These are phyloP conservation scores for Marmota monax DNA, from an alignment of 2,113 vertebrate species.

Conservation along the genomic window DNA sequence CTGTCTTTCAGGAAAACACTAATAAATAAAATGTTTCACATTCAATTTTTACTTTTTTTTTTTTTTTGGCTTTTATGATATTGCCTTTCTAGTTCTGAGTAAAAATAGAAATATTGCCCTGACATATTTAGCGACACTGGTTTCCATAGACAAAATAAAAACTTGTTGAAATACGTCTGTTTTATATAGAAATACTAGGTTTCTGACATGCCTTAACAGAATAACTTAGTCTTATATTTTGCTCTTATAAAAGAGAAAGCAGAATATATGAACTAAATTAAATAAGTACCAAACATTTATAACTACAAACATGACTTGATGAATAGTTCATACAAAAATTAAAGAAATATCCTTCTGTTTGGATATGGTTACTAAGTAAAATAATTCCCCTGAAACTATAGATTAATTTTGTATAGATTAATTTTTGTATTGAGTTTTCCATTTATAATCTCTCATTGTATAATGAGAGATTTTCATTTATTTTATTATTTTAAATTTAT, in stretches of 20 bases:
- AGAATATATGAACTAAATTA: neutral
- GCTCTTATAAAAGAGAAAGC: neutral
- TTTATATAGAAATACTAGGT: neutral
- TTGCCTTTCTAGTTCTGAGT: neutral
- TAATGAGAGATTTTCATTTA: neutral
- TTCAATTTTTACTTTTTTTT: neutral
- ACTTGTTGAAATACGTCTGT: neutral
- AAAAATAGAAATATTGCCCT: neutral
- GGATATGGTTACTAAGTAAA: neutral
- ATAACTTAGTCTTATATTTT: neutral
- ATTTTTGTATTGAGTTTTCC: neutral
- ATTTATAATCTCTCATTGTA: neutral
- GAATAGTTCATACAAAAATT: neutral
- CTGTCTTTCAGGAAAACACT: neutral
- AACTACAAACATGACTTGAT: neutral
- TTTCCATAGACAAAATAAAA: conserved; percentile 14
- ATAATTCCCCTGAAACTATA: neutral
- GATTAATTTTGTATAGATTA: neutral
- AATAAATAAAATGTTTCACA: neutral
- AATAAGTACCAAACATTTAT: neutral
- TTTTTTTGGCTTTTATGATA: neutral
- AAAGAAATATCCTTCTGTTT: neutral
- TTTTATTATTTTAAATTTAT: neutral
- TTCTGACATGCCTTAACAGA: neutral
- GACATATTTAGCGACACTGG: neutral